Evolutionary conservation across 2,113 vertebrate species (phyloP).

Genomic region (Nesospiza acunhae): DNA sequence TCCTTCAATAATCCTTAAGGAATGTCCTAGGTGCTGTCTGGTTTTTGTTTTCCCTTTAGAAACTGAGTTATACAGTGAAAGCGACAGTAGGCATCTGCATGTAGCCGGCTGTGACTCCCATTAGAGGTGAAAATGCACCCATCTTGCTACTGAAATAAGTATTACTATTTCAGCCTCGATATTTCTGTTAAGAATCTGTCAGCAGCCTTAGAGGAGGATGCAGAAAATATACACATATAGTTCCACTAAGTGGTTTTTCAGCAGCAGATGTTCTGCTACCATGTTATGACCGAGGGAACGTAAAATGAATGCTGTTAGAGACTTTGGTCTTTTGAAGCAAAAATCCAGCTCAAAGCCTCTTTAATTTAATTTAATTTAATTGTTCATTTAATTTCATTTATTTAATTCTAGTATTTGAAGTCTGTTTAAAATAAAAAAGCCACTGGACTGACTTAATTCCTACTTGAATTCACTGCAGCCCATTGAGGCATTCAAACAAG

Average conservation of each 20-base stretch:
- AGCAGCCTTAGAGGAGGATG: constrained; percentile 4
- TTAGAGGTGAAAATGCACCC: neutral
- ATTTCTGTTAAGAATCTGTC: neutral
- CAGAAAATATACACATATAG: neutral
- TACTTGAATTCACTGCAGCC: neutral
- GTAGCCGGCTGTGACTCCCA: neutral
- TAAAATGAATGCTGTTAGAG: neutral
- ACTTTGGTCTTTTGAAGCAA: neutral
- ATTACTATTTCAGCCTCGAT: neutral
- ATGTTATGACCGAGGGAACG: neutral
- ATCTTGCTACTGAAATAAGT: neutral
- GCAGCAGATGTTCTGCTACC: neutral
- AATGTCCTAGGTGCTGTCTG: neutral
- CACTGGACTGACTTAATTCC: neutral
- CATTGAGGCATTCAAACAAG: neutral
- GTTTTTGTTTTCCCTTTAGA: neutral
- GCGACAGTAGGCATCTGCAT: neutral
- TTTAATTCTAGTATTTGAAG: constrained; percentile 29
- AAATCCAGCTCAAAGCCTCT: neutral
- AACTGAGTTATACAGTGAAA: neutral
- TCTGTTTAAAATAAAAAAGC: constrained; percentile 26
- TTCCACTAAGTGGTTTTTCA: neutral
- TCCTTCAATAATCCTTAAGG: neutral
- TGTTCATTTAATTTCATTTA: constrained; percentile 29
- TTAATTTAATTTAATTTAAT: constrained; percentile 14